Evolutionary conservation across 2,113 vertebrate genomes (phyloP).

Genomic region (Pan troglodytes): NHGRI_mPanTro3-v2.1_pri NC_072410.2:38437501-38438000

Average conservation of each 20-base stretch:
- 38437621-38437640: not conserved
- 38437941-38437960: not conserved
- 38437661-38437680: not conserved
- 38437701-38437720: not conserved
- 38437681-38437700: slow-evolving; percentile 5
- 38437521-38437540: not conserved
- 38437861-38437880: not conserved
- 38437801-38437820: not conserved
- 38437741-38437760: not conserved
- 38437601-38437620: not conserved
- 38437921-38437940: not conserved
- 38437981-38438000: not conserved
- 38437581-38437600: not conserved
- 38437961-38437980: not conserved
- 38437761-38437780: not conserved
- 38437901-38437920: not conserved
- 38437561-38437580: slow-evolving; percentile 7
- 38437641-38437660: not conserved
- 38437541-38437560: not conserved
- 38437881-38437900: not conserved
- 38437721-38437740: not conserved
- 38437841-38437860: not conserved
- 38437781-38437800: not conserved
- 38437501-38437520: not conserved
- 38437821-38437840: not conserved